Conservation (phyloP, 1,140 invertebrate genomes). For the Arion vulgaris region DNA sequence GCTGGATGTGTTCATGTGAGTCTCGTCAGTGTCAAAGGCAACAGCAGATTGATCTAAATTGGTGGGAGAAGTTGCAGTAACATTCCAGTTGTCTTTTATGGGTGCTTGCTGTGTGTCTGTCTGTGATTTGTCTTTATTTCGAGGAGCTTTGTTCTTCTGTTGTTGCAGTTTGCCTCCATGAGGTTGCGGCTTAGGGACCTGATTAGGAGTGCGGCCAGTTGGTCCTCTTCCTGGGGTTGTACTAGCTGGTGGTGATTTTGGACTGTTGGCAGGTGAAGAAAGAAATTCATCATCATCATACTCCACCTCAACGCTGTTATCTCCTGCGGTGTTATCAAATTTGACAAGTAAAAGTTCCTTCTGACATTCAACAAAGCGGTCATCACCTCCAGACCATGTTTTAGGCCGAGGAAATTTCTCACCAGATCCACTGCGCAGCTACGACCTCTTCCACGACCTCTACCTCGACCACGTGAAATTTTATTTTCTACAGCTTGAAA, state of each 20-base stretch:
- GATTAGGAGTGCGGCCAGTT: conserved; percentile 34
- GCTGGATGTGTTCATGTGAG: conserved; percentile 27
- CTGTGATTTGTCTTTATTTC: conserved; percentile 19
- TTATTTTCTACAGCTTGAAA: conserved; percentile 15
- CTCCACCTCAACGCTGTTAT: conserved; percentile 58
- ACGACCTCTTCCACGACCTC: conserved; percentile 58
- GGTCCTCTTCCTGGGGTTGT: conserved; percentile 30
- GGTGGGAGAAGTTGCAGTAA: background rate
- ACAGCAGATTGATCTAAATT: background rate
- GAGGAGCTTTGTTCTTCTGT: conserved; percentile 15
- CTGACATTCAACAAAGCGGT: conserved; percentile 58
- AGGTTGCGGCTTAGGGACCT: background rate
- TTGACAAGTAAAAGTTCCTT: conserved; percentile 61
- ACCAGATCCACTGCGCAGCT: conserved; percentile 45
- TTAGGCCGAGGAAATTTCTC: conserved; percentile 43
- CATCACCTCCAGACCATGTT: conserved; percentile 55
- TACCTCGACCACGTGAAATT: conserved; percentile 47
- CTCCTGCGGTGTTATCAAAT: conserved; percentile 57
- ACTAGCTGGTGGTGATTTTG: background rate
- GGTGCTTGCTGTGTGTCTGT: background rate
- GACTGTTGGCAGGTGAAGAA: background rate
- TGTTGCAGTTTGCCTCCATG: background rate
- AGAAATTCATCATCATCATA: conserved; percentile 50
- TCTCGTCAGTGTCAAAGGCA: background rate
- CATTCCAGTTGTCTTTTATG: background rate